Evolutionary conservation across 2,113 vertebrate genomes (phyloP), one percentile per base, ranked within the genome.

Genomic region (Hippopotamus amphibius): DNA sequence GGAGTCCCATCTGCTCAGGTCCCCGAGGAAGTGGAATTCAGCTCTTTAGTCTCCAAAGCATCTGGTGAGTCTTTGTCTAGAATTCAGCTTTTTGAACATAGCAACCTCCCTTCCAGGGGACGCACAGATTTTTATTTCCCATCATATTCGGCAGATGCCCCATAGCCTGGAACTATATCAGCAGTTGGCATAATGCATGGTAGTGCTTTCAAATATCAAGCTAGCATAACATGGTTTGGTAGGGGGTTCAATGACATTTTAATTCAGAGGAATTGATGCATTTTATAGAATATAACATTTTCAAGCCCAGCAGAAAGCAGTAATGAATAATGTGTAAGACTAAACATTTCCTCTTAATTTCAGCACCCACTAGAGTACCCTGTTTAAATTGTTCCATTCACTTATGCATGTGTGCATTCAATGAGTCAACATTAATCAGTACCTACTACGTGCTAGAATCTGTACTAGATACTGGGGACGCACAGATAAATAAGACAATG

Each of bases 1-100:
- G 69, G 86, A 92, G 68, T 63, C 48, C 93, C 97, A 97, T 98
- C 96, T 97, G 97, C 76, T 97, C 93, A 97, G 57, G 85, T 97
- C 93, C 95, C 92, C 17, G 74, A 92, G 95, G 92, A 97, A 77
- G 59, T 88, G 15, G 88, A 96, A 72, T 16, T 95, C 66, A 72
- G 59, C 76, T 77, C 69, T 95, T 61, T 37, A 92, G 77, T 95
- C 48, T 80, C 61, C 41, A 88, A 68, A 96, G 83, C 96, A 96
- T 97, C 97, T 98, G 97, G 79, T 96, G 86, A 96, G 30, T 76
- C 37, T 71, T 93, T 93, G 48, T 81, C 79, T 95, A 48, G 69
- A 97, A 95, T 93, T 90, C 19, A 93, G 72, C 63, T 91, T 92
- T 97, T 95, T 83, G 24, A 86, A 71, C 53, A 46, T 50, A 87